Percentiles rank a stretch among this genome's conserved stretches.
Conservation (phyloP, 2,888 invertebrate genomes). For the Trichopoda pennipes region DNA sequence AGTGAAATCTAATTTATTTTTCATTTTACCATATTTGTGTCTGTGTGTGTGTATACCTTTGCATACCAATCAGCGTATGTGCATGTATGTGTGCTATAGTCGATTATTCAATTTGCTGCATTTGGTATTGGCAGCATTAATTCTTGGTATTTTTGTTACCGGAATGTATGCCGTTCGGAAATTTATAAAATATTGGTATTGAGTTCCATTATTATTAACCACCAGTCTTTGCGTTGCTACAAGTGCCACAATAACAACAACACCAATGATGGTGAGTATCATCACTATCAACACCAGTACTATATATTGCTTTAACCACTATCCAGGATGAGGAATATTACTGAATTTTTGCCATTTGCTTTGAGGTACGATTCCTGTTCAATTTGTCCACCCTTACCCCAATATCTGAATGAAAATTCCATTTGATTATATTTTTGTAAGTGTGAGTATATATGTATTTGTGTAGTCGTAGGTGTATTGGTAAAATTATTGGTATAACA, state of each 20-base stretch:
- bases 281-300: conserved; percentile 3
- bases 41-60: not conserved
- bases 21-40: not conserved
- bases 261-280: not conserved
- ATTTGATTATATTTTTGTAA: conserved; percentile 28
- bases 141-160: conserved; percentile 65
- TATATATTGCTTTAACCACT: not conserved
- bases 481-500: conserved; percentile 33
- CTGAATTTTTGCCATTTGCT: conserved; percentile 28
- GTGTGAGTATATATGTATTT: not conserved
- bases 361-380: conserved; percentile 31
- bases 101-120: conserved; percentile 69
- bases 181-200: conserved; percentile 67
- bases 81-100: conserved; percentile 44
- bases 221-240: conserved; percentile 30
- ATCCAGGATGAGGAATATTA: conserved; percentile 31
- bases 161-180: conserved; percentile 68
- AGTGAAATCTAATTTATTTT: not conserved
- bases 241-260: conserved; percentile 18
- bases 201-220: conserved; percentile 59
- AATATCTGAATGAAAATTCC: conserved; percentile 47
- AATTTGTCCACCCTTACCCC: conserved; percentile 19
- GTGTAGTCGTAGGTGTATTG: not conserved
- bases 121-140: conserved; percentile 67
- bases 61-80: not conserved